Percentiles rank a stretch among this genome's conserved stretches.
phyloP scores from a whole-genome alignment of 2,113 vertebrate genomes.

The Polypterus bichir region DNA sequence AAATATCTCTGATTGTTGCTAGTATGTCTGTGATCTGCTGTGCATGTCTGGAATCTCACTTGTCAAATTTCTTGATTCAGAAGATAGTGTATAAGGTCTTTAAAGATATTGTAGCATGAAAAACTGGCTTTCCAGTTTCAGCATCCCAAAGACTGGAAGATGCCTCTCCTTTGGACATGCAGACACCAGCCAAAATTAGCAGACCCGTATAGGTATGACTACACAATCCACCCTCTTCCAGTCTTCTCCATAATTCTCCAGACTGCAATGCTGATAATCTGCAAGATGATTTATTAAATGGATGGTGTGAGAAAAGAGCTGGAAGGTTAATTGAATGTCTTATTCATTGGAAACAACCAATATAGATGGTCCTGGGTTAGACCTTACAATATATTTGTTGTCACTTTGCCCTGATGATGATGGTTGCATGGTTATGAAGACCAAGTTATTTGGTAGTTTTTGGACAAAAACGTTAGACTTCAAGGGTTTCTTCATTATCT shows the following conservation, averaged over 20 bases:
- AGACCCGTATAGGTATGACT: conserved; percentile 8
- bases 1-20: background rate
- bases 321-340: too few species aligned
- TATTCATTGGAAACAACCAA: too few species aligned
- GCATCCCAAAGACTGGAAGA: conserved; percentile 7
- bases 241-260: conserved; percentile 2
- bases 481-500: too few species aligned
- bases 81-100: conserved; percentile 6
- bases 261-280: background rate
- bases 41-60: conserved; percentile 7
- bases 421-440: too few species aligned
- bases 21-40: background rate
- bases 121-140: conserved; percentile 10
- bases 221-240: conserved; percentile 1
- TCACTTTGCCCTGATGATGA: too few species aligned
- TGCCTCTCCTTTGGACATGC: conserved; percentile 5
- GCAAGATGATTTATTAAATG: too few species aligned
- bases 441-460: too few species aligned
- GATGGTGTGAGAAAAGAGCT: too few species aligned
- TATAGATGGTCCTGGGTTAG: too few species aligned
- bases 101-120: conserved; percentile 7
- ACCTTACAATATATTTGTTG: too few species aligned
- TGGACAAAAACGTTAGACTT: too few species aligned
- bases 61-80: conserved; percentile 7
- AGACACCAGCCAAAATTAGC: conserved; percentile 11